phyloP scores from a whole-genome alignment of 2,888 invertebrate genomes.

The Phrixothrix hirtus region DNA sequence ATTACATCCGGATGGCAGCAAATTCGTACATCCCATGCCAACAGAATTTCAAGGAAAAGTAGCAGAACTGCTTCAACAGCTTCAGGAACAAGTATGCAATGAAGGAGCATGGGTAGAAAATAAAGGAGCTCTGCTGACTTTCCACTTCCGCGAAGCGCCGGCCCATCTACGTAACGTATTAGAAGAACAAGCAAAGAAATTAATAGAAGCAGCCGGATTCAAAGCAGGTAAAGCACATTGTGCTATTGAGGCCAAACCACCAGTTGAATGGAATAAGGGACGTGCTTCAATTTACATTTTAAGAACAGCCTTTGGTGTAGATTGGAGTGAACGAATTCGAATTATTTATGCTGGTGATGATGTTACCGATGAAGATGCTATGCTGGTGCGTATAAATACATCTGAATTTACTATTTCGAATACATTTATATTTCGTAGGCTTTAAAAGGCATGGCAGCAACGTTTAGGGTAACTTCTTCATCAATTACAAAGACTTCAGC shows the following conservation, averaged over 20 bases:
- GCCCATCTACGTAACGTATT: constrained; percentile 67
- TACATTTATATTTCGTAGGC: constrained; percentile 62
- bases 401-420: background rate
- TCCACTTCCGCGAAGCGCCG: constrained; percentile 86
- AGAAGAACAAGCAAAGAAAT: constrained; percentile 70
- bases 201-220: constrained; percentile 79
- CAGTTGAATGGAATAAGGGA: constrained; percentile 90
- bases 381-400: constrained; percentile 67
- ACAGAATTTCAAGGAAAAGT: constrained; percentile 81
- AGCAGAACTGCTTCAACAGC: constrained; percentile 71
- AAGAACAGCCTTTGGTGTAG: constrained; percentile 86
- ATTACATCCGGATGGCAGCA: constrained; percentile 86
- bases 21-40: constrained; percentile 90
- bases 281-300: constrained; percentile 89
- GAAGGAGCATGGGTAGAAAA: constrained; percentile 93
- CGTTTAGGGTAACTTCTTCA: constrained; percentile 85
- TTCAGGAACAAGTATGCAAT: constrained; percentile 83
- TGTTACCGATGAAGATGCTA: constrained; percentile 87
- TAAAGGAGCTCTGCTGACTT: constrained; percentile 83
- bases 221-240: constrained; percentile 79
- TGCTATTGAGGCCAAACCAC: constrained; percentile 88
- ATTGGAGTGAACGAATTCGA: constrained; percentile 88
- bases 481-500: constrained; percentile 85
- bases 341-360: constrained; percentile 91
- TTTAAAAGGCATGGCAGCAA: constrained; percentile 90